Conservation (phyloP, 2,888 invertebrate genomes). For the Anthophora plumipes region DNA sequence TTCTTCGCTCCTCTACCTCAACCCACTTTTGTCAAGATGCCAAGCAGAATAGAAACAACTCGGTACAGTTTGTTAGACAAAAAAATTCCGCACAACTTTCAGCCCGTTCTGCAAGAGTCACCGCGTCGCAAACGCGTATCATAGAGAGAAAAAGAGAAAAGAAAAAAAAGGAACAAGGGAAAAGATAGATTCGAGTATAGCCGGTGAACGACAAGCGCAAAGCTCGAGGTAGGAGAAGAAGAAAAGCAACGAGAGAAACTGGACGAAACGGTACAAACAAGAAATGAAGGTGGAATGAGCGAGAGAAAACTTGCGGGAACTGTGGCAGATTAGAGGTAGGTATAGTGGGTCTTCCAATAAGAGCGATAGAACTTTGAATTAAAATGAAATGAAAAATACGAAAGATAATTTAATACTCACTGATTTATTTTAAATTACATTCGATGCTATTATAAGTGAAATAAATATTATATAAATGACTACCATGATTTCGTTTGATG, state of each 20-base stretch:
- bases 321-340: not conserved
- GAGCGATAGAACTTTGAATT: too few species aligned
- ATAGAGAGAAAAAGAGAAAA: too few species aligned
- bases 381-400: too few species aligned
- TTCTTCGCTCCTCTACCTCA: not conserved
- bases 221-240: too few species aligned
- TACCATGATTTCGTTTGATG: too few species aligned
- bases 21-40: not conserved
- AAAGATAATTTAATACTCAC: too few species aligned
- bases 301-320: constrained; percentile 20
- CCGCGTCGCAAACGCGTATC: not conserved
- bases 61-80: not conserved
- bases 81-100: not conserved
- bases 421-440: too few species aligned
- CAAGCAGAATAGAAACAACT: not conserved
- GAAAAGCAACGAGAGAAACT: not conserved
- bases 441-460: too few species aligned
- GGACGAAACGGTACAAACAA: not conserved
- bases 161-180: too few species aligned
- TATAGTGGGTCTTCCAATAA: too few species aligned
- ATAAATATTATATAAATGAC: too few species aligned
- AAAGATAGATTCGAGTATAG: not conserved
- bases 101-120: not conserved
- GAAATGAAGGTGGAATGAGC: not conserved
- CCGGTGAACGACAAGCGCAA: not conserved